phyloP scores from a whole-genome alignment of 2,888 invertebrate genomes.

The Drosophila quinaria region DNA sequence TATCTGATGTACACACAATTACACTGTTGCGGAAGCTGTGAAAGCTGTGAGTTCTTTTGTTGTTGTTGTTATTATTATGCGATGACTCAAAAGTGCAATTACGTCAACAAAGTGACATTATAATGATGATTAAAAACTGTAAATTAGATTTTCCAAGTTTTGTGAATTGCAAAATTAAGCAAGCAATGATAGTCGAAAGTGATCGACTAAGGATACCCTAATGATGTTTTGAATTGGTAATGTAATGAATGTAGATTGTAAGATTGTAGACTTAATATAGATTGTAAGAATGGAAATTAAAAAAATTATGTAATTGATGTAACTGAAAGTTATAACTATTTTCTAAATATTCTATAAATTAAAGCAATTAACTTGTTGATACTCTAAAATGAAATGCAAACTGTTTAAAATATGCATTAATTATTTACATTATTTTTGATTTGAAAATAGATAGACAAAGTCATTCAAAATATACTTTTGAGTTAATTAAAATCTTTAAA shows the following conservation, averaged over 20 bases:
- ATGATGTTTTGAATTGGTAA: neutral
- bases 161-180: conserved; percentile 28
- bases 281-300: no score
- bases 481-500: no score
- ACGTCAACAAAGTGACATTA: conserved; percentile 67
- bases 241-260: no score
- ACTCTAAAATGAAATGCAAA: neutral
- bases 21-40: conserved; percentile 64
- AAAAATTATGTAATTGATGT: no score
- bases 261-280: no score
- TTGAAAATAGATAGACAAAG: no score
- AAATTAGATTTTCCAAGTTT: conserved; percentile 50
- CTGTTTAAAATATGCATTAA: no score
- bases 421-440: no score
- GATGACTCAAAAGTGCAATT: conserved; percentile 74
- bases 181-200: neutral
- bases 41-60: conserved; percentile 49
- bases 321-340: no score
- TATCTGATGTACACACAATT: conserved; percentile 9
- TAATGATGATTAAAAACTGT: conserved; percentile 64
- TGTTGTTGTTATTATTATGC: conserved; percentile 36
- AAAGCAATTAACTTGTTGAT: neutral
- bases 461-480: no score
- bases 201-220: conserved; percentile 4
- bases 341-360: no score